phyloP scores from a whole-genome alignment of 2,888 invertebrate genomes.

The Pristionchus entomophagus region DNA sequence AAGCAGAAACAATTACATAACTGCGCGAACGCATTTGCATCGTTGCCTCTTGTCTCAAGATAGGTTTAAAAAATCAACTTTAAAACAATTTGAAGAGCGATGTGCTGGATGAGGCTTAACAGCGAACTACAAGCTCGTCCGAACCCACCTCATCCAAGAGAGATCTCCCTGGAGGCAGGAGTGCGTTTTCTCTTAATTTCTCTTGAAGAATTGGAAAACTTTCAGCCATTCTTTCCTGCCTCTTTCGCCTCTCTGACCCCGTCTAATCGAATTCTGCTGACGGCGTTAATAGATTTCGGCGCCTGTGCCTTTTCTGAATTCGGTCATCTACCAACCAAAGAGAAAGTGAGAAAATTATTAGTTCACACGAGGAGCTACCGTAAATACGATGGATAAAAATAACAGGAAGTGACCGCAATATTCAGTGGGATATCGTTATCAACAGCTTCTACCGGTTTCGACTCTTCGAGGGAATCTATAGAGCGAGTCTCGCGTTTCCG shows the following conservation, averaged over 20 bases:
- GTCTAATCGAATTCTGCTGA: not conserved
- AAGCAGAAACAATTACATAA: no score
- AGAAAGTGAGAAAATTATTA: not conserved
- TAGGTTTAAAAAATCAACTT: not conserved
- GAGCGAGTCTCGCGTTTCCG: not conserved
- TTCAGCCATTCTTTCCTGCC: slow-evolving; percentile 12
- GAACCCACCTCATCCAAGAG: not conserved
- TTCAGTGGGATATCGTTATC: slow-evolving; percentile 21
- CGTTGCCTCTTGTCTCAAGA: no score
- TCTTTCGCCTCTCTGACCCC: not conserved
- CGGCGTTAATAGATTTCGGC: not conserved
- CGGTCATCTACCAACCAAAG: not conserved
- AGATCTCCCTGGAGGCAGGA: not conserved
- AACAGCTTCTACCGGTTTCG: slow-evolving; percentile 7
- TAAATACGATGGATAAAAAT: not conserved
- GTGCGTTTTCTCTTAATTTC: not conserved
- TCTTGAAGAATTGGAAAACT: not conserved
- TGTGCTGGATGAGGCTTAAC: slow-evolving; percentile 4
- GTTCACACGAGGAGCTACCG: not conserved
- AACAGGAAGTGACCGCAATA: not conserved
- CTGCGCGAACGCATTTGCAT: no score
- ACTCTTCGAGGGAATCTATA: not conserved
- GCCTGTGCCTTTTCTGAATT: not conserved
- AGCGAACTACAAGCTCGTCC: not conserved
- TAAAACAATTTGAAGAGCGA: not conserved